Evolutionary conservation across 2,888 invertebrate species (phyloP).

Genomic region (Scelioninae gen. 1): DNA sequence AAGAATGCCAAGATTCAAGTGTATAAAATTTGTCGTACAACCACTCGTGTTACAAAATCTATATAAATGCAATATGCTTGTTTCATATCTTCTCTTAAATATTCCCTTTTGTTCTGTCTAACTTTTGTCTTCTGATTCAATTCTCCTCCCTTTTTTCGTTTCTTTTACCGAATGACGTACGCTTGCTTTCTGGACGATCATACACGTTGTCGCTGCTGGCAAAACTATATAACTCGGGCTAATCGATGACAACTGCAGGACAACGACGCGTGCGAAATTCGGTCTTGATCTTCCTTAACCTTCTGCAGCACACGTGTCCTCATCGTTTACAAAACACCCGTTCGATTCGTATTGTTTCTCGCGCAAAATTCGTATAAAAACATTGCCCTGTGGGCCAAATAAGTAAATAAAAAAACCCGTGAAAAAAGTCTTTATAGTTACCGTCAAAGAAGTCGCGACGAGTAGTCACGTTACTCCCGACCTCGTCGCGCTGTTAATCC

Average conservation of each 20-base stretch:
- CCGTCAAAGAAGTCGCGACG: no score
- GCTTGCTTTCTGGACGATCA: conserved; percentile 76
- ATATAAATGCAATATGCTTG: conserved; percentile 73
- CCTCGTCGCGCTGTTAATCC: no score
- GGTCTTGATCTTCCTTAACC: not conserved
- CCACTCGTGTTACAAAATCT: conserved; percentile 76
- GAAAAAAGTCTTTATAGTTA: no score
- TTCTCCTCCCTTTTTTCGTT: conserved; percentile 51
- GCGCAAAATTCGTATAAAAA: no score
- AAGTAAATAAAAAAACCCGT: no score
- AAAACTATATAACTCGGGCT: conserved; percentile 74
- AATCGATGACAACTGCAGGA: conserved; percentile 46
- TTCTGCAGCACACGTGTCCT: conserved; percentile 10
- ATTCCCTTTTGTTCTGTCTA: conserved; percentile 7
- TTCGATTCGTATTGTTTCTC: conserved; percentile 14
- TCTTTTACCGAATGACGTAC: conserved; percentile 74
- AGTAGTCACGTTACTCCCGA: no score
- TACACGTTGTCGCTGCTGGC: conserved; percentile 84
- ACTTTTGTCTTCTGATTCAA: no score
- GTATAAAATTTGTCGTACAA: conserved; percentile 78
- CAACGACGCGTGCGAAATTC: conserved; percentile 29
- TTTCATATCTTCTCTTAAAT: conserved; percentile 56
- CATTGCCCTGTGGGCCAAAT: no score
- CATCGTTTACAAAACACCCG: conserved; percentile 32
- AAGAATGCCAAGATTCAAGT: conserved; percentile 77